A percentile compares a stretch with the other conserved stretches of the same genome.
These are phyloP conservation scores for Ciconia nigra DNA, from an alignment of 2,797 vertebrate genomes.

Conservation along the genomic window DNA sequence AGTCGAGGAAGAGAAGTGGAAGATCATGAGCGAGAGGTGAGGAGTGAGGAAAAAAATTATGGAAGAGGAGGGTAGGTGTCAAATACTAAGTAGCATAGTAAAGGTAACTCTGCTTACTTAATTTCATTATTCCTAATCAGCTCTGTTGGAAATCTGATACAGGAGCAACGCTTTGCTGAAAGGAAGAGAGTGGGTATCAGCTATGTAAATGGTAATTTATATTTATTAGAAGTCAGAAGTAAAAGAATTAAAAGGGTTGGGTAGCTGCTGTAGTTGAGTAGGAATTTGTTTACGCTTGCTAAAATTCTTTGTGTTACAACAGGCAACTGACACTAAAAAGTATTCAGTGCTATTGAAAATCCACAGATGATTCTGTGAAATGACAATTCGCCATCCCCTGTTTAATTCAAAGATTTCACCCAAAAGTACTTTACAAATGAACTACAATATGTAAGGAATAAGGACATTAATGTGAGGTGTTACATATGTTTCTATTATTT, in stretches of 20 bases:
- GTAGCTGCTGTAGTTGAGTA: not conserved
- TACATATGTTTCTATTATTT: not conserved
- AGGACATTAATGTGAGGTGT: not conserved
- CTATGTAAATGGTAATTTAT: not conserved
- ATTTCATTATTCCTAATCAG: not conserved
- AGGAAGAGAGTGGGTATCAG: not conserved
- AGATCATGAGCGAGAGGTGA: not conserved
- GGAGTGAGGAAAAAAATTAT: not conserved
- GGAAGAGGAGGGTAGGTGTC: not conserved
- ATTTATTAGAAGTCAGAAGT: not conserved
- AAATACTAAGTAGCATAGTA: not conserved
- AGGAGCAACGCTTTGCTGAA: not conserved
- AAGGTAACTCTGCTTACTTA: not conserved
- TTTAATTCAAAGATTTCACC: not conserved
- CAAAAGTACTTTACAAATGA: not conserved
- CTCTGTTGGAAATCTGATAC: not conserved
- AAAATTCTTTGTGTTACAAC: not conserved
- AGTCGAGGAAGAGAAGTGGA: not conserved
- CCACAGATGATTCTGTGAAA: not conserved
- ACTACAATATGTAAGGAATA: not conserved
- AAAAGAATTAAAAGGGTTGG: not conserved
- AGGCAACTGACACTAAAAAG: not conserved
- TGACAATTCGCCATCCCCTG: not conserved
- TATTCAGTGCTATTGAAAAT: not conserved
- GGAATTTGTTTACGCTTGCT: rapidly evolving